A percentile compares a stretch with the other conserved stretches of the same genome.
phyloP scores from a whole-genome alignment of 2,888 invertebrate species.

The Blera fallax region DNA sequence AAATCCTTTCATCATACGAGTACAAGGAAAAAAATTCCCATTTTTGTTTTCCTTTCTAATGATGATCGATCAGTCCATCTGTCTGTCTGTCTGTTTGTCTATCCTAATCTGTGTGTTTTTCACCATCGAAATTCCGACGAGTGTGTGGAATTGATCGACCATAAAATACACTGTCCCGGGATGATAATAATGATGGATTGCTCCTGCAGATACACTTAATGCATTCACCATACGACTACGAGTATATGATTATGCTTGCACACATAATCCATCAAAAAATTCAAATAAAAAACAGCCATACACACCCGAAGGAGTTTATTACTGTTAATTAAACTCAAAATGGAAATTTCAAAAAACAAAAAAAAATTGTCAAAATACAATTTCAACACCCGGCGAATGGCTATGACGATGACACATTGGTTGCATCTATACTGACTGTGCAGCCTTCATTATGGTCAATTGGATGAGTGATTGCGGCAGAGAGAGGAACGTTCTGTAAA shows the following conservation, averaged over 20 bases:
- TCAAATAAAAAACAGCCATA: conserved; percentile 23
- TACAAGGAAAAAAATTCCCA: no score
- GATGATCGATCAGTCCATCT: conserved; percentile 55
- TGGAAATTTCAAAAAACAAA: neutral
- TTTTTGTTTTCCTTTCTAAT: conserved; percentile 24
- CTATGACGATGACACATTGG: conserved; percentile 45
- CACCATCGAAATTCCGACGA: neutral
- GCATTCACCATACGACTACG: conserved; percentile 39
- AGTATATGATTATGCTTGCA: conserved; percentile 23
- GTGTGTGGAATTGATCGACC: conserved; percentile 31
- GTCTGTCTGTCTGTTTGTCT: conserved; percentile 3
- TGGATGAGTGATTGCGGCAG: conserved; percentile 60
- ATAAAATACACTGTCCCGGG: conserved; percentile 17
- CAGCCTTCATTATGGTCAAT: conserved; percentile 59
- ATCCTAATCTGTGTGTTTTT: neutral
- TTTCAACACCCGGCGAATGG: conserved; percentile 49
- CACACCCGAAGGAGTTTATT: neutral
- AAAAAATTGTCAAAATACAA: neutral
- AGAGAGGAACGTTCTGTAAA: conserved; percentile 11
- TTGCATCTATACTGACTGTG: neutral
- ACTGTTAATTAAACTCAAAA: conserved; percentile 32
- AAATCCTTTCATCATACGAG: conserved; percentile 37
- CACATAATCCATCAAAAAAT: conserved; percentile 49
- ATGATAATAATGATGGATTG: conserved; percentile 64
- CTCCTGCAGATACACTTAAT: conserved; percentile 26